phyloP scores from a whole-genome alignment of 2,888 invertebrate species.

The Gasteruption jaculator region DNA sequence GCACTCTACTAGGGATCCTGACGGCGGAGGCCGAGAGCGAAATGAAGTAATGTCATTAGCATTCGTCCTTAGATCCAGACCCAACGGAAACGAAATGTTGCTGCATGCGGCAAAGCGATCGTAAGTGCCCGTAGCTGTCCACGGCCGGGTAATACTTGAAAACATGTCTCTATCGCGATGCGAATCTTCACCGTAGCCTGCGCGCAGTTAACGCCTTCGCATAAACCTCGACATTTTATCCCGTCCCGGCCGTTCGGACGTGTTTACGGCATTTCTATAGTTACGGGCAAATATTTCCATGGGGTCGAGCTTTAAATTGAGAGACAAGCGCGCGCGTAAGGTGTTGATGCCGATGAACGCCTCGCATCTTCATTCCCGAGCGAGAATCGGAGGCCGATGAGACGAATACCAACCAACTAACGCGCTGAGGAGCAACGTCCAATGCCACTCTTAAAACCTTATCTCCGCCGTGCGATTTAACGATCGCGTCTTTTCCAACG shows the following conservation, averaged over 20 bases:
- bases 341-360: constrained; percentile 18
- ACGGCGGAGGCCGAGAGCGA: too few species aligned
- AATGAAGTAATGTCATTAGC: too few species aligned
- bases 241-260: constrained; percentile 38
- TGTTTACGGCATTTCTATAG: constrained; percentile 46
- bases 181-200: constrained; percentile 37
- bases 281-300: constrained; percentile 33
- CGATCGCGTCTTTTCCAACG: too few species aligned
- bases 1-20: too few species aligned
- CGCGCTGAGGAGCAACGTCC: too few species aligned
- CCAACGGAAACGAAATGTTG: too few species aligned
- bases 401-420: too few species aligned
- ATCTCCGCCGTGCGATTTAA: too few species aligned
- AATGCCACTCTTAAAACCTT: too few species aligned
- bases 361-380: too few species aligned
- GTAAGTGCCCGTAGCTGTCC: constrained; percentile 49
- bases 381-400: background rate
- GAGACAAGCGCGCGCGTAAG: constrained; percentile 24
- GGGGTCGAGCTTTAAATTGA: constrained; percentile 31
- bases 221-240: constrained; percentile 50
- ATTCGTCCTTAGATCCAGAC: too few species aligned
- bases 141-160: constrained; percentile 47
- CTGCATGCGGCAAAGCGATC: constrained; percentile 34
- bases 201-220: constrained; percentile 42
- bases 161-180: constrained; percentile 49